phyloP scores from a whole-genome alignment of 92 coral and sea anemone species.

The Epizoanthus ramosus region DNA sequence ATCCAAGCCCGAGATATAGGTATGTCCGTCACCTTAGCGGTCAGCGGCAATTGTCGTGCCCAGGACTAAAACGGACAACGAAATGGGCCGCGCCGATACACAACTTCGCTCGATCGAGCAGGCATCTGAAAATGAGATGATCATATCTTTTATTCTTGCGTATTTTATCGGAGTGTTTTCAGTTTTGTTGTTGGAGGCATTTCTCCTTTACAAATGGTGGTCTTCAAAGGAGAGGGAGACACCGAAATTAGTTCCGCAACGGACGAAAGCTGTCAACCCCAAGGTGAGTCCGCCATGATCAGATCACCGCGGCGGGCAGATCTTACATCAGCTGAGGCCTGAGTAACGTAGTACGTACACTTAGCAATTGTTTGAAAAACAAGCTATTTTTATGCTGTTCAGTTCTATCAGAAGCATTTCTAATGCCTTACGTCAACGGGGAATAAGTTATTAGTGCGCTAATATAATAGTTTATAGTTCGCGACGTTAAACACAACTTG shows the following conservation, averaged over 20 bases:
- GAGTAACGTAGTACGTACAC: no score
- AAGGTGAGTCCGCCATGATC: conserved; percentile 61
- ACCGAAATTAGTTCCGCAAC: conserved; percentile 72
- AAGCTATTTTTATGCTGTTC: background rate
- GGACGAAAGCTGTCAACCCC: conserved; percentile 80
- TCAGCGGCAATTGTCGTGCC: no score
- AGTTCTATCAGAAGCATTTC: background rate
- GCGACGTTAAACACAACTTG: no score
- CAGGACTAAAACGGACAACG: no score
- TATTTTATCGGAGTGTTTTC: conserved; percentile 91
- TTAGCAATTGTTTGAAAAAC: background rate
- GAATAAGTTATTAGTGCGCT: no score
- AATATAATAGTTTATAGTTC: no score
- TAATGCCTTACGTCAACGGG: no score
- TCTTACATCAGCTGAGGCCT: background rate
- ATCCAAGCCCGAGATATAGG: no score
- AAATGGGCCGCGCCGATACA: no score
- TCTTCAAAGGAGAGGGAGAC: conserved; percentile 71
- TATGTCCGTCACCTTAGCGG: no score
- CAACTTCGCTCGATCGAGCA: no score
- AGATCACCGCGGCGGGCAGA: no score
- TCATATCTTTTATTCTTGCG: conserved; percentile 80
- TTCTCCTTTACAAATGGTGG: conserved; percentile 98
- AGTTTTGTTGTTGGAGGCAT: conserved; percentile 81
- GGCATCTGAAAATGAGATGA: conserved; percentile 54